These are phyloP conservation scores for Netelia fuscicornis DNA, from an alignment of 2,888 invertebrate species.

Conservation along the genomic window DNA sequence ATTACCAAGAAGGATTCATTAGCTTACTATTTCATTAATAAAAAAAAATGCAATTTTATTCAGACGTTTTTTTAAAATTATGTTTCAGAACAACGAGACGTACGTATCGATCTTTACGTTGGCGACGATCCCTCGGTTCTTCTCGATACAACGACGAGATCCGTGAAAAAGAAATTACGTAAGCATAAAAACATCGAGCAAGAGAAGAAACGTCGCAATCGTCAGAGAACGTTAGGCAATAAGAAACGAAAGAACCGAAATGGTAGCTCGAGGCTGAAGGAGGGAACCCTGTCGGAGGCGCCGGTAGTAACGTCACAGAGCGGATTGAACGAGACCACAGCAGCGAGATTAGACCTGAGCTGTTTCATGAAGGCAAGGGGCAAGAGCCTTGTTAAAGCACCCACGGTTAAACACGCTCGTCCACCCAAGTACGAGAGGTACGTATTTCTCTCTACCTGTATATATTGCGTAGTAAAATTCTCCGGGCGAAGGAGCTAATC, in stretches of 20 bases:
- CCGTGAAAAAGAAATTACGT: constrained; percentile 64
- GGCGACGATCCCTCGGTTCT: constrained; percentile 73
- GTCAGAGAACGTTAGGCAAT: constrained; percentile 65
- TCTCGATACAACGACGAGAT: constrained; percentile 17
- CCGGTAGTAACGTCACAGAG: constrained; percentile 61
- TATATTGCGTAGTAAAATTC: neutral
- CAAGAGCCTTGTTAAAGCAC: constrained; percentile 78
- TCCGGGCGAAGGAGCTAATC: constrained; percentile 2
- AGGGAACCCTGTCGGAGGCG: constrained; percentile 70
- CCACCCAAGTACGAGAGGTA: constrained; percentile 78
- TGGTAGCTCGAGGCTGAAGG: constrained; percentile 59
- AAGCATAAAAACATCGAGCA: constrained; percentile 69
- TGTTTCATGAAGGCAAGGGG: constrained; percentile 76
- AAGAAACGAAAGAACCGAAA: constrained; percentile 64
- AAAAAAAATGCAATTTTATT: neutral
- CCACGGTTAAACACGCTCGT: constrained; percentile 76
- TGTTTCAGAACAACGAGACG: constrained; percentile 62
- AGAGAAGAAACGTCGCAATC: constrained; percentile 75
- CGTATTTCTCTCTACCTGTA: constrained; percentile 48
- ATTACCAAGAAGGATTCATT: no score
- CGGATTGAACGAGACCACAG: constrained; percentile 78
- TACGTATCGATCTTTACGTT: constrained; percentile 73
- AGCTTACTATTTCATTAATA: no score
- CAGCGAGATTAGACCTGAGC: constrained; percentile 78
- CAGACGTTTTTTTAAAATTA: neutral